A percentile compares a stretch with the other conserved stretches of the same genome.
Evolutionary conservation across 2,888 invertebrate species (phyloP).

Genomic region (Cryptus armator): DNA sequence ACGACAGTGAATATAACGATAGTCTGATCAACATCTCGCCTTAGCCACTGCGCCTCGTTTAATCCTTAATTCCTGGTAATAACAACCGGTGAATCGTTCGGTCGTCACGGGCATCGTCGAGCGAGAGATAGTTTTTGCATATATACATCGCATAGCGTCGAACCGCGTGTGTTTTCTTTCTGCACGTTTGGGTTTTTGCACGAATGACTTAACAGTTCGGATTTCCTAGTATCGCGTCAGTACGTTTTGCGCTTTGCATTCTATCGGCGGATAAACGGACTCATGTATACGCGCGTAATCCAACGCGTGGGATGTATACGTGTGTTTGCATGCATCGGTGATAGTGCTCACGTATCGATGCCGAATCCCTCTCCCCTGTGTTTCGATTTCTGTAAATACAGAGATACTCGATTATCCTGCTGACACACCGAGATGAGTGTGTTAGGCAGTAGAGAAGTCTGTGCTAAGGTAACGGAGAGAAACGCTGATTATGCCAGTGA

Average conservation of each 20-base stretch:
- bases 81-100: not conserved
- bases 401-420: slow-evolving; percentile 15
- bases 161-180: slow-evolving; percentile 7
- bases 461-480: not conserved
- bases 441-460: not conserved
- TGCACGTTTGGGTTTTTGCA: slow-evolving; percentile 52
- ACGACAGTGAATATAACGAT: not conserved
- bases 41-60: not conserved
- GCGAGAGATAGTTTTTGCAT: slow-evolving; percentile 43
- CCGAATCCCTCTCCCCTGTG: slow-evolving; percentile 21
- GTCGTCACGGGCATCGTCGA: not conserved
- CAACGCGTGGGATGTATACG: not conserved
- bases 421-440: not conserved
- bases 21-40: not conserved
- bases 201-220: slow-evolving; percentile 36
- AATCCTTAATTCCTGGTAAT: slow-evolving; percentile 30
- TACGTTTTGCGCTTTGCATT: slow-evolving; percentile 35
- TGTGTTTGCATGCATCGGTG: not conserved
- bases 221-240: slow-evolving; percentile 5
- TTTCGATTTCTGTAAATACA: slow-evolving; percentile 57
- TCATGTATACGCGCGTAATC: slow-evolving; percentile 7
- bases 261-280: slow-evolving; percentile 1
- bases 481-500: slow-evolving; percentile 28
- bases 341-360: slow-evolving; percentile 11
- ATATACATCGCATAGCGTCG: not conserved